Evolutionary conservation across 1,140 invertebrate species (phyloP), one percentile per base, ranked within the genome.

Genomic region (Formica exsecta): DNA sequence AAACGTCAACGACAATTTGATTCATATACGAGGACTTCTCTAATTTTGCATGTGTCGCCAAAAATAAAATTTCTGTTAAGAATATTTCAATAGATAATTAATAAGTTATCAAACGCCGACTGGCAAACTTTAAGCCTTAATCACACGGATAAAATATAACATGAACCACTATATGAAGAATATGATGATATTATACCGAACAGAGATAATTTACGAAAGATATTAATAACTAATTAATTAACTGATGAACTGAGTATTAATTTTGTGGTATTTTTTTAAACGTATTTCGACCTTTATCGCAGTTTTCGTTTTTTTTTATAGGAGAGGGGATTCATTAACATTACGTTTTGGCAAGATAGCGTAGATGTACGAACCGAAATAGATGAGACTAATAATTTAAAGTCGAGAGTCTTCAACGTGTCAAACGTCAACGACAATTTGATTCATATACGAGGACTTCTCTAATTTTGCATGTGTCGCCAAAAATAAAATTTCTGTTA

Each of bases 301-400:
- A 13, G 2, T n/a, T 41, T 68, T 54, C 29, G 7, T 5, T 9
- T 6, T n/a, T 41, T 80, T 38, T 29, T 38, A 25, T 13, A 22
- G 1, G 6, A 48, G 41, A 36, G 22, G 9, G 4, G 8, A 38
- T 80, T 13, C 16, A 57, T 29, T 51, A 51, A 77, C 64, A 59
- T 73, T 68, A 44, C 76, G 64, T 62, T 81, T 41, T 51, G 41
- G 36, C 77, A 62, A 84, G 57, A 76, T 32, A 44, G 38, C n/a
- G 11, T 61, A 57, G 22, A 65, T 48, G 5, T 16, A 57, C 11
- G n/a, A 80, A 65, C 25, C 22, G 25, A 85, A 80, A 65, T 80
- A 80, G 48, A 85, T 62, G 62, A 84, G 77, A 41, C 64, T 70
- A 80, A 80, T 77, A 65, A 41, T 38, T 80, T 48, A 80, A 80